phyloP scores from a whole-genome alignment of 2,888 invertebrate species.

The Dynastes tityus region DNA sequence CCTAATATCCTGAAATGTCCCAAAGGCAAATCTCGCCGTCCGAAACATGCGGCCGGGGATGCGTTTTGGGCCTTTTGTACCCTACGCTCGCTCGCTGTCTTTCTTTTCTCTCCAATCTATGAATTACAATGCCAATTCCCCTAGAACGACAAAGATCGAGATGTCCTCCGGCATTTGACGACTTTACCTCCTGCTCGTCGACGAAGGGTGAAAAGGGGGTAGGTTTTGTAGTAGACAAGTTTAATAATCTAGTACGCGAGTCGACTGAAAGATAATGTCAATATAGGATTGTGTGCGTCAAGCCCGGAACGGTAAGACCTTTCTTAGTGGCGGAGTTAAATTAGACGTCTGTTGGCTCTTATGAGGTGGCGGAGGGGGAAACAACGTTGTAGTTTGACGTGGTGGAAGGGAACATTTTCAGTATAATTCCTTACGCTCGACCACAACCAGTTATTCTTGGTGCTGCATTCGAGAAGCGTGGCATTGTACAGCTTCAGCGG shows the following conservation, averaged over 20 bases:
- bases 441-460: no score
- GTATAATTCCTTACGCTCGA: no score
- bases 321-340: slow-evolving; percentile 7
- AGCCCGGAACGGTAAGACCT: neutral
- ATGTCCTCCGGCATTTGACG: no score
- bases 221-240: slow-evolving; percentile 42
- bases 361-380: neutral
- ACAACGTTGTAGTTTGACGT: no score
- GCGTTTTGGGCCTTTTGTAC: neutral
- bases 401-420: no score
- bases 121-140: neutral
- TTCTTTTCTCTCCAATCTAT: neutral
- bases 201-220: neutral
- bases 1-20: neutral
- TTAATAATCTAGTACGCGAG: slow-evolving; percentile 43
- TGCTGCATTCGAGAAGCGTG: no score
- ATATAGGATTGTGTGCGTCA: slow-evolving; percentile 28
- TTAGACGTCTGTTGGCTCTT: slow-evolving; percentile 12
- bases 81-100: no score
- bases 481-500: no score
- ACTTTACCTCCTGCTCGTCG: neutral
- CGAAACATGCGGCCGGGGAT: neutral
- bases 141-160: neutral
- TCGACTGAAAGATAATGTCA: slow-evolving; percentile 41
- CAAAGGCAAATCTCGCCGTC: neutral